Evolutionary conservation across 2,113 vertebrate species (phyloP), one percentile per base, ranked within the genome.

Genomic region (Pelmatolapia mariae): DNA sequence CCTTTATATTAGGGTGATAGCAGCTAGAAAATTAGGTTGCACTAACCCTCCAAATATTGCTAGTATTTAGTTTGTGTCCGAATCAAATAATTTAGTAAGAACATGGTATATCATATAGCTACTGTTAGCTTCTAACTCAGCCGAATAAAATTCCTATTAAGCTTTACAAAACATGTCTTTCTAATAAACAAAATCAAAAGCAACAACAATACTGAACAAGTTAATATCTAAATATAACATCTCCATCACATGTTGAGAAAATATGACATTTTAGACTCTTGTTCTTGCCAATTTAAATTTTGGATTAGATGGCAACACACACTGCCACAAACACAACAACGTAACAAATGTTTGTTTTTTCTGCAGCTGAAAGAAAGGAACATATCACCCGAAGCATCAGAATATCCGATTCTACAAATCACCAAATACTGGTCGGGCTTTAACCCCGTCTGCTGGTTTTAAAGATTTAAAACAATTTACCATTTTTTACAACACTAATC

Each of bases 221-320:
- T 18, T 22, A 73, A 45, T 26, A 71, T 43, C 16, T 15, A 12
- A 71, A 71, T 43, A 71, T 71, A 6, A 43, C 12, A 43, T 71
- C 66, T 16, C 0, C 63, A 68, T 68, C 36, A 2, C 36, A 71
- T 10, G 38, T 71, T 43, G 7, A 22, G 38, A 15, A 71, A 71
- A 43, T 71, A 13, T 9, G n/a, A 71, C n/a, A 36, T 71, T 43
- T 71, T 43, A 43, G 38, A 13, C 36, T 43, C 36, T 68, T 68
- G 19, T 4, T 40, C 19, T 68, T 38, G 4, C n/a, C n/a, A 0
- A 16, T 45, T 71, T 16, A 16, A 73, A 47, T 29, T 0, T 73
- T 10, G 24, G 40, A 26, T 66, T n/a, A 66, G 31, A 66, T 43
- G 66, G n/a, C 1, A 40, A 1, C 63, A 68, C 33, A 31, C 57